A percentile compares a stretch with the other conserved stretches of the same genome.
Conservation (phyloP, 2,888 invertebrate genomes). For the Timandra comae region DNA sequence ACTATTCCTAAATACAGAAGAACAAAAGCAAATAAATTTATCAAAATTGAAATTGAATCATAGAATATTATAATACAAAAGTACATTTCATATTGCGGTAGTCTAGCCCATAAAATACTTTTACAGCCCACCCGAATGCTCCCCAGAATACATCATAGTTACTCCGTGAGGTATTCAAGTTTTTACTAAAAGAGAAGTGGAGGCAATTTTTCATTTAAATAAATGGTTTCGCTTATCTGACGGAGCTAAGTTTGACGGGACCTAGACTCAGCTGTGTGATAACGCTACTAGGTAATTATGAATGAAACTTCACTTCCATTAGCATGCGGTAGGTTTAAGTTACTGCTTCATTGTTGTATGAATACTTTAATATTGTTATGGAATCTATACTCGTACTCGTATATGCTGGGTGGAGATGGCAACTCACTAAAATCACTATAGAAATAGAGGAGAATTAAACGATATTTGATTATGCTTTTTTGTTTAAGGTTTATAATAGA, state of each 20-base stretch:
- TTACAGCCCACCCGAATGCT: slow-evolving; percentile 28
- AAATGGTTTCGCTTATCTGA: slow-evolving; percentile 45
- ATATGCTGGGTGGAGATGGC: too few relatives aligned
- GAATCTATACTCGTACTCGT: too few relatives aligned
- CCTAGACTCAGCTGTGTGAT: slow-evolving; percentile 19
- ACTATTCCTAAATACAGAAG: too few relatives aligned
- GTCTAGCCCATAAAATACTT: slow-evolving; percentile 20
- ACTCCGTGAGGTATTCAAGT: slow-evolving; percentile 23
- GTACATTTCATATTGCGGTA: slow-evolving; percentile 10
- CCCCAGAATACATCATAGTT: slow-evolving; percentile 27
- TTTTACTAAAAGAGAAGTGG: slow-evolving; percentile 27
- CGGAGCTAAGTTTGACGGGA: slow-evolving; percentile 21
- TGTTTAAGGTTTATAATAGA: too few relatives aligned
- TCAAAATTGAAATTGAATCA: slow-evolving; percentile 1
- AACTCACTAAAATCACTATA: too few relatives aligned
- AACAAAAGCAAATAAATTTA: too few relatives aligned
- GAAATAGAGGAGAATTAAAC: too few relatives aligned
- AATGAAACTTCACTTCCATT: too few relatives aligned
- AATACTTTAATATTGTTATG: too few relatives aligned
- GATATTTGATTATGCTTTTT: too few relatives aligned
- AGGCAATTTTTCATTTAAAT: slow-evolving; percentile 48
- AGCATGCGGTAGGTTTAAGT: too few relatives aligned
- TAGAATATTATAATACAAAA: slow-evolving; percentile 22
- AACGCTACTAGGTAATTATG: slow-evolving; percentile 11
- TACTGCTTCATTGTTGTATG: too few relatives aligned